These are phyloP conservation scores for Rallus crepitans DNA, from an alignment of 2,797 vertebrate species.

Conservation along the genomic window DNA sequence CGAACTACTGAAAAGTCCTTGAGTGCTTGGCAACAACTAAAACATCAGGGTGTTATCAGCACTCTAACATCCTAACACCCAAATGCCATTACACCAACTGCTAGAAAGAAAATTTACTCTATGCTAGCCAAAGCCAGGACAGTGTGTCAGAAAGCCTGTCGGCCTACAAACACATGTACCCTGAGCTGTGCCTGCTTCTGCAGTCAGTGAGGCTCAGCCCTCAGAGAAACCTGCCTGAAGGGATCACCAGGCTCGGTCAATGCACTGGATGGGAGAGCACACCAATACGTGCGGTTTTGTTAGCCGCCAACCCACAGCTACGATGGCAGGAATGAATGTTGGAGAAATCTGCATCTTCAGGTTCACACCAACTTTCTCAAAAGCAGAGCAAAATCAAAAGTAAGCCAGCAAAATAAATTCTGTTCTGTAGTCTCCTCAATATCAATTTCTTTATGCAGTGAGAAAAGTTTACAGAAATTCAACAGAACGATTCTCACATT, in stretches of 20 bases:
- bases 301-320: neutral
- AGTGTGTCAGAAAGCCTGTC: neutral
- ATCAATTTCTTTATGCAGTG: neutral
- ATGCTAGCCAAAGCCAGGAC: too few species aligned
- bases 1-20: too few species aligned
- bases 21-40: too few species aligned
- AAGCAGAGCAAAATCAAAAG: accelerated
- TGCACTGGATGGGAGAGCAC: accelerated
- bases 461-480: neutral
- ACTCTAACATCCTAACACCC: too few species aligned
- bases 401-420: neutral
- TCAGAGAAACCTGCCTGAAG: neutral
- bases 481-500: neutral
- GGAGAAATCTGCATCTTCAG: neutral
- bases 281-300: accelerated
- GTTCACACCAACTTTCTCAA: neutral
- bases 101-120: too few species aligned
- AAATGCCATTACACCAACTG: too few species aligned
- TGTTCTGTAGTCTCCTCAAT: neutral
- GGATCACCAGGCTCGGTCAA: neutral
- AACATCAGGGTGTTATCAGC: too few species aligned
- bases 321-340: accelerated
- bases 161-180: accelerated
- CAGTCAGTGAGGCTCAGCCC: accelerated
- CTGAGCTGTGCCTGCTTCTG: accelerated